These are phyloP conservation scores for Tarsius wallacei DNA, from an alignment of 2,797 vertebrate genomes.

Conservation along the genomic window DNA sequence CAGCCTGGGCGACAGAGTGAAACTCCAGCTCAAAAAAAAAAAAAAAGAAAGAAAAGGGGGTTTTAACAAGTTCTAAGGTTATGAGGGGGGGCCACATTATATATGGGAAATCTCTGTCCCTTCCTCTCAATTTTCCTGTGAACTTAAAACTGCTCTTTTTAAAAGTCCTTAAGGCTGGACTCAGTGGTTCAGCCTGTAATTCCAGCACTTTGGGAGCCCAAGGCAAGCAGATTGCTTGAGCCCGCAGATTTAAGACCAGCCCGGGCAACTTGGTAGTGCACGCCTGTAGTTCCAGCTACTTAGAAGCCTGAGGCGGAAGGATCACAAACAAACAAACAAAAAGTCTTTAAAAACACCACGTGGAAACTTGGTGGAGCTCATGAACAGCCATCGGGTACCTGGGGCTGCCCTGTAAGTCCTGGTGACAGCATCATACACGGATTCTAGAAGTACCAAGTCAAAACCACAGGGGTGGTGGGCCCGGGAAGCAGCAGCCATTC, in stretches of 20 bases:
- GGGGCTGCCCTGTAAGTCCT: rapidly evolving
- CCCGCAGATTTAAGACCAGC: too few relatives aligned
- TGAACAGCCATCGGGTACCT: rapidly evolving
- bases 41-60: neutral
- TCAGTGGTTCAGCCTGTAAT: too few relatives aligned
- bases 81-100: neutral
- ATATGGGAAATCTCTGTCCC: neutral
- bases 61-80: neutral
- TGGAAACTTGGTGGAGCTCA: neutral
- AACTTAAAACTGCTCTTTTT: neutral
- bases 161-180: too few relatives aligned
- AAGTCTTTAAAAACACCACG: neutral
- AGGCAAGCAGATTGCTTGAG: too few relatives aligned
- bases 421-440: rapidly evolving
- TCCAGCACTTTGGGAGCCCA: too few relatives aligned
- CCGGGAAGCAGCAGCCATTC: rapidly evolving
- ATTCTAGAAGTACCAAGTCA: too few relatives aligned
- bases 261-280: too few relatives aligned
- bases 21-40: too few relatives aligned
- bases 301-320: too few relatives aligned
- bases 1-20: too few relatives aligned
- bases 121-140: neutral
- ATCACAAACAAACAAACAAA: neutral
- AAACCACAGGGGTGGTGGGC: neutral
- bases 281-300: too few relatives aligned